Conservation (phyloP, 53 echinoderm and acorn worm genomes). For the Holothuria scabra region DNA sequence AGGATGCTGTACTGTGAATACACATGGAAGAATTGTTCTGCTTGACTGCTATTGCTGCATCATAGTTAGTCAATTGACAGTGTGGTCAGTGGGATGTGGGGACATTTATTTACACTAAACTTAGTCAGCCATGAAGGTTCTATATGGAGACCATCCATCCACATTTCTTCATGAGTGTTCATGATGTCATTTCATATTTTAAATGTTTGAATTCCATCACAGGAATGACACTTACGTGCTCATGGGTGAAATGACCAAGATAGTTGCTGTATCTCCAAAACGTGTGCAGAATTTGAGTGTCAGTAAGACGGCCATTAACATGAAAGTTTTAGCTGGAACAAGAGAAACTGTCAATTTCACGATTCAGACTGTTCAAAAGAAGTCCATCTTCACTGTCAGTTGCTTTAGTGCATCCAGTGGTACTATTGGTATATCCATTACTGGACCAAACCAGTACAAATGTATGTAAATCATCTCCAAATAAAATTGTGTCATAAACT, state of each 20-base stretch:
- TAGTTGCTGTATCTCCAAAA: conserved; percentile 49
- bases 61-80: no score
- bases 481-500: no score
- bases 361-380: conserved; percentile 14
- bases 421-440: conserved; percentile 15
- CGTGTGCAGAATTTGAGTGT: conserved; percentile 38
- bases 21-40: no score
- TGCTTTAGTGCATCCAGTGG: conserved; percentile 4
- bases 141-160: no score
- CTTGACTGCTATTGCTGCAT: no score
- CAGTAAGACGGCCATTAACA: conserved; percentile 9
- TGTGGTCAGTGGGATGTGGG: no score
- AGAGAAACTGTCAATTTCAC: conserved; percentile 14
- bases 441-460: conserved; percentile 12
- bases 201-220: background rate
- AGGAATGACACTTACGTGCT: conserved; percentile 46
- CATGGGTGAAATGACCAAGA: conserved; percentile 52
- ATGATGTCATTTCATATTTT: no score
- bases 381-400: conserved; percentile 10
- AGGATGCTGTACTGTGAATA: no score
- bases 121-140: no score
- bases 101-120: no score
- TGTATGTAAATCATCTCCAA: background rate
- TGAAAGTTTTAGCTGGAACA: background rate
- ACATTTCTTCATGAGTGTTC: no score